phyloP scores from a whole-genome alignment of 2,888 invertebrate species.

The Galerucella pusilla region DNA sequence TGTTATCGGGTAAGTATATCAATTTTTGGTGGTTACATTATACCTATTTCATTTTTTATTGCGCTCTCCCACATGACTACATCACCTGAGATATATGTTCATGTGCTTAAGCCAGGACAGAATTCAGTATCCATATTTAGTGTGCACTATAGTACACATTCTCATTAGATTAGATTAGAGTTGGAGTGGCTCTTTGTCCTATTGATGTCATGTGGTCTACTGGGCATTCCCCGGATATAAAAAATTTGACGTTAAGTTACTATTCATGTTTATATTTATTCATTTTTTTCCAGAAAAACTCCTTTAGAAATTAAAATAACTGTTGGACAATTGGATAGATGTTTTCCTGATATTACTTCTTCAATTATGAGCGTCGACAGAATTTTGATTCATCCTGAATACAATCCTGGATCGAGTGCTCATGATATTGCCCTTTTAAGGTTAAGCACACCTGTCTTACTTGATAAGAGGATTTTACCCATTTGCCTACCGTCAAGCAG shows the following conservation, averaged over 20 bases:
- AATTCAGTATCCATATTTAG: no score
- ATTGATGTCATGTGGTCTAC: no score
- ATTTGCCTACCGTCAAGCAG: constrained; percentile 70
- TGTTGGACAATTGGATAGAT: constrained; percentile 69
- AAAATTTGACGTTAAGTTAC: no score
- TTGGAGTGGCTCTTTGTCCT: no score
- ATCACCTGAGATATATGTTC: no score
- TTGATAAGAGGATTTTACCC: constrained; percentile 68
- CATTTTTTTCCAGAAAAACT: constrained; percentile 56
- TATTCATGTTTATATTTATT: no score
- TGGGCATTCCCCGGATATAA: no score
- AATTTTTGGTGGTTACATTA: constrained; percentile 20
- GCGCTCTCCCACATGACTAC: no score
- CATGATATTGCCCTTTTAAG: constrained; percentile 72
- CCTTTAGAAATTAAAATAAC: constrained; percentile 67
- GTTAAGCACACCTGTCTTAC: constrained; percentile 67
- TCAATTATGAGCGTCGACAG: constrained; percentile 67
- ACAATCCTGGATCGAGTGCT: constrained; percentile 66
- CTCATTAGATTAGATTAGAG: no score
- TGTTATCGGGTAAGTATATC: constrained; percentile 64
- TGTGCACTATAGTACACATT: no score
- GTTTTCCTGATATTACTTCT: constrained; percentile 66
- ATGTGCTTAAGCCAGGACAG: no score
- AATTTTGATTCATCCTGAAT: constrained; percentile 69
- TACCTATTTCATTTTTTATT: constrained; percentile 4